Base-by-base conservation (phyloP, 2,888 invertebrate species). In the Pseudococcus jackbeardsleyi region DNA sequence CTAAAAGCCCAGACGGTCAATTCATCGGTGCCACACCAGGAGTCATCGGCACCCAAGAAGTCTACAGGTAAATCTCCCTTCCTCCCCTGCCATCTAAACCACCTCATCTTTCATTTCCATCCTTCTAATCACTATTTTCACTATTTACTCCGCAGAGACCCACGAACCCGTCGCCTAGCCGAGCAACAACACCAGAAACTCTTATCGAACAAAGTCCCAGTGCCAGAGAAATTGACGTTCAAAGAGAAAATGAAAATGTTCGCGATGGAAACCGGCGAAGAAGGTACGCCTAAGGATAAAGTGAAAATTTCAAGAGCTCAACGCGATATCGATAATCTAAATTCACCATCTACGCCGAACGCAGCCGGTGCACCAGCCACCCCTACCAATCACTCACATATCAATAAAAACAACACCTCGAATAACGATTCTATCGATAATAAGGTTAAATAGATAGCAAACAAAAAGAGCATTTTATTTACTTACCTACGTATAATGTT, bases 221-320 rank as follows among this genome's bases (percentile, higher is more conserved):
- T 90, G 19, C 94, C 95, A 89, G 98, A 99, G 91, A 97, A 98
- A 91, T 93, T 99, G 89, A 97, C 97, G 89, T 99, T 99, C 93
- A 96, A 98, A 92, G 99, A 99, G 92, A 99, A 99, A 93, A 99
- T 99, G 98, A 98, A 98, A 93, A 97, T 99, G 96, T 99, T 99
- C 93, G 99, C 99, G 77, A 95, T 96, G 92, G 98, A 99, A 93
- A 96, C 98, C 17, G 99, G 99, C 72, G 98, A 98, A 91, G 95
- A 95, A 90, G 94, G 95, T 91, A 97, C 98, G 89, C 98, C 98
- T 90, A 96, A 96, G 92, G 97, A 98, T 92, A 98, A 98, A 93
- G 95, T 98, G 89, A 99, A 98, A 93, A 97, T 97, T 92, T 99
- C 98, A 64, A 94, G 97, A 90, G 98, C 98, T 88, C 98, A 99